Evolutionary conservation across 1,140 invertebrate species (phyloP), one percentile per base, ranked within the genome.

Genomic region (Drosophila tani): DNA sequence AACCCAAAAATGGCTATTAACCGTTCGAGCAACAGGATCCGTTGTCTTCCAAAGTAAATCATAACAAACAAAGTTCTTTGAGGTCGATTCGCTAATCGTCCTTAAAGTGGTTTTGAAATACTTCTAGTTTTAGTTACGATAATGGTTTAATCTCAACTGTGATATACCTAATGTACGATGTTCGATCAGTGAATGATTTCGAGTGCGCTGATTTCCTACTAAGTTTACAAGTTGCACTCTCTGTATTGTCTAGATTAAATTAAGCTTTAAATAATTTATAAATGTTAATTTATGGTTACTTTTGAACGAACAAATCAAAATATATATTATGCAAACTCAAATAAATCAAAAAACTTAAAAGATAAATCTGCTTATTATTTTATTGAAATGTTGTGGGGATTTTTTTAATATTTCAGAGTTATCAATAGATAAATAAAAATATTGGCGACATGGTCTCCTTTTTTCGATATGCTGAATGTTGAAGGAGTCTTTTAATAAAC

Each of bases 31-130:
- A 88, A 74, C 85, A 90, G 68, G 77, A 90, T 90, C 85, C 49
- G 75, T 85, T 88, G 84, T 88, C 84, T 88, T 90, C 84, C 84
- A 85, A 90, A 88, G 84, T 83, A 90, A 90, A 78, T 78, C 79
- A 70, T 49, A 55, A 47, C 56, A 68, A 40, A 38, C 49, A 12
- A 49, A 62, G 65, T 57, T 40, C n/a, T 45, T 40, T 40, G 51
- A n/a, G 38, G 19, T 56, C 45, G 60, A 71, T 56, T 64, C 19
- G n/a, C 51, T 68, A 73, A 73, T 82, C 47, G 65, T 43, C 53
- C 69, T 75, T 75, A 46, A 49, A 74, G 81, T 81, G 74, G 70
- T 75, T 88, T 84, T 81, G 41, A 81, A 71, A 78, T 88, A 81
- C 58, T 68, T 80, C 53, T 75, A 82, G 67, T 56, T 38, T 66